Base-by-base conservation (phyloP, 2,113 vertebrate genomes). In the Ophthalmolycus amberensis region DNA sequence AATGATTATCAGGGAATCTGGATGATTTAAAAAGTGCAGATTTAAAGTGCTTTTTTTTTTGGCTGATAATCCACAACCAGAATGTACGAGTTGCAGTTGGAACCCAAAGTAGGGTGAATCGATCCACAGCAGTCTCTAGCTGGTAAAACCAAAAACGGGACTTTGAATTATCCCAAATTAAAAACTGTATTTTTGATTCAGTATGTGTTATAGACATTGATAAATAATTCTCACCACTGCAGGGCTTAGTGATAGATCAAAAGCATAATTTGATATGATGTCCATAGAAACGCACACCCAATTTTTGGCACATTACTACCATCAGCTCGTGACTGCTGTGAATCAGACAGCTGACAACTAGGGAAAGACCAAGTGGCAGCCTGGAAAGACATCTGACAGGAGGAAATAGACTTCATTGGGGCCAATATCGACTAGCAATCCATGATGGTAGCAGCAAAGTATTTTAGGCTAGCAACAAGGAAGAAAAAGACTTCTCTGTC, bases 261-360 rank as follows among this genome's bases (percentile, higher is more conserved):
- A 64, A 64, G 1, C 22, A 25, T 27, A 11, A 66, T 42, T 25
- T 9, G 42, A 42, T n/a, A 42, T 66, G 22, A 15, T 6, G 11
- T 20, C 59, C 18, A 62, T 42, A 40, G 10, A 14, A 65, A 38
- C 11, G 10, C 63, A 42, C 37, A 40, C 11, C 22, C 20, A 66
- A 42, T 38, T 42, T 42, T 15, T 66, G 22, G 20, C 34, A 64
- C 34, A 64, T 64, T 63, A 5, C 32, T 37, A 37, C 18, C 15
- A 32, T 37, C 62, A 38, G 62, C 63, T 25, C 8, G 63, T 64
- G 62, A 64, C 62, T 64, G 62, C 12, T 66, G 11, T 25, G 63
- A 65, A 42, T 25, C 12, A 6, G 37, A 12, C 63, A 27, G 38
- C 38, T 66, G 38, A 66, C 22, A 42, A 8, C 63, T 3, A 34